Evolutionary conservation across 2,113 vertebrate genomes (phyloP).

Genomic region (Protomyctophum bolini): DNA sequence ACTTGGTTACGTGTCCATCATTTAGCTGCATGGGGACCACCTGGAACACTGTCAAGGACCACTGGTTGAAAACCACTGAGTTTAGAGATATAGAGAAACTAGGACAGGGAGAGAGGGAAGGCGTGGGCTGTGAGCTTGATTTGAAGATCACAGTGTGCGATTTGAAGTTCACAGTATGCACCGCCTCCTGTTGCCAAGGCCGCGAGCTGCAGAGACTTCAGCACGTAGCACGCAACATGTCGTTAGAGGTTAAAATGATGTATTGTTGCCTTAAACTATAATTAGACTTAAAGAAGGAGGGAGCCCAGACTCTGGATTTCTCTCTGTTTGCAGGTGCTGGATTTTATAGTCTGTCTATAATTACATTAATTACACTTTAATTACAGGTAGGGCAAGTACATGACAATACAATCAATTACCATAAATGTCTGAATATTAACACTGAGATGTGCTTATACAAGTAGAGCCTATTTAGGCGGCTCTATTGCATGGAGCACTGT

Average conservation of each 20-base stretch:
- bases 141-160: slow-evolving; percentile 3
- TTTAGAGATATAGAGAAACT: slow-evolving; percentile 15
- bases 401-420: background rate
- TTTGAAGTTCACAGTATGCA: background rate
- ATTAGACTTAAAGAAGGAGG: too few relatives aligned
- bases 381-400: background rate
- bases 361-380: background rate
- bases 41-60: too few relatives aligned
- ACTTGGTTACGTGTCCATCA: too few relatives aligned
- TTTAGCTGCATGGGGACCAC: too few relatives aligned
- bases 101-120: slow-evolving; percentile 18
- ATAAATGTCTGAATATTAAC: background rate
- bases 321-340: background rate
- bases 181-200: background rate
- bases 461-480: too few relatives aligned
- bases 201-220: too few relatives aligned
- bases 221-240: too few relatives aligned
- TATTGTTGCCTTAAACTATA: background rate
- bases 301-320: too few relatives aligned
- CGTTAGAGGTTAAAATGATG: slow-evolving; percentile 1
- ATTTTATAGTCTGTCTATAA: background rate
- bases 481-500: too few relatives aligned
- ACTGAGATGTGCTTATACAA: too few relatives aligned
- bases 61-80: too few relatives aligned
- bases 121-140: slow-evolving; percentile 8